Base-by-base conservation (phyloP, 1,140 invertebrate genomes). In the Lethrus apterus region DNA sequence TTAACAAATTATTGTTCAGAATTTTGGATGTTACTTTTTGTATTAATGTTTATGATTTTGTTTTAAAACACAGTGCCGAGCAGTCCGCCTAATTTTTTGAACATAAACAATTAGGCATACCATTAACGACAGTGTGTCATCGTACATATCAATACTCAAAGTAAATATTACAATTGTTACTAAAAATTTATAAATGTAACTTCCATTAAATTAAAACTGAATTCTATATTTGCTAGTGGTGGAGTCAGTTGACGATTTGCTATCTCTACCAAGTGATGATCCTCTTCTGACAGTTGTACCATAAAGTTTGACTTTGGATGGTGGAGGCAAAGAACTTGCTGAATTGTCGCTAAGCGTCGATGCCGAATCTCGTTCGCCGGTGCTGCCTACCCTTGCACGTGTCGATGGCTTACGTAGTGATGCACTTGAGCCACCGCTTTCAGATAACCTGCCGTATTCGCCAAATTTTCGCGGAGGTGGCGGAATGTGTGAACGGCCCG, bases 201-300 rank as follows among this genome's bases (percentile, higher is more conserved):
- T 7, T 26, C n/a, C 24, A n/a, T 7, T 2, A 20, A 2, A 5
- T 73, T 68, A 81, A 64, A 82, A 83, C 53, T 81, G 79, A 58
- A 83, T 83, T 20, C 79, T 74, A 64, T 82, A 83, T 58, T 83
- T 82, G 51, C 64, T 72, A n/a, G 54, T 58, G 32, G 45, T 54
- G 30, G 61, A 61, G 51, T 75, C 68, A 21, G 68, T 66, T 46
- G 68, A 66, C 41, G 71, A 71, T 48, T 72, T 77, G 46, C 68
- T 59, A 66, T 78, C 45, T 62, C 73, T 56, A 70, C 66, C 72
- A 67, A 72, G 58, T 67, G 74, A 70, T 72, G 67, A 73, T 60
- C 71, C 77, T 52, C 70, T 69, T 55, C 71, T 59, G 24, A 54
- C 23, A 33, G 52, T 29, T 10, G 69, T 66, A 2, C 72, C 72